Conservation (phyloP, 2,113 vertebrate genomes). For the Lutjanus erythropterus region DNA sequence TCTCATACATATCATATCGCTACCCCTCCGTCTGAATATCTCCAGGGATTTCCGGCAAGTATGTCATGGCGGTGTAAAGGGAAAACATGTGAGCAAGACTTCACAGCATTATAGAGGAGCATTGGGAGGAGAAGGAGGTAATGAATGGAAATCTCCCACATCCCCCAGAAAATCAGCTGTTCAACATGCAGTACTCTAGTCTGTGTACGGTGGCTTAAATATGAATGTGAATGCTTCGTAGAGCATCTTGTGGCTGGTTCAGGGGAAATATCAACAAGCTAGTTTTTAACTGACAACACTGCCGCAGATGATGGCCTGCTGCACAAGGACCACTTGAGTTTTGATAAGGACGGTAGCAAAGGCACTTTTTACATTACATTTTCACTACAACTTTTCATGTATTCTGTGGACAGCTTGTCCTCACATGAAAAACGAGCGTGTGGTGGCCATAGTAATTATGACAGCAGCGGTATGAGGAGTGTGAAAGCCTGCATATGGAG, state of each 20-base stretch:
- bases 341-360: conserved; percentile 25
- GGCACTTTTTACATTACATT: neutral
- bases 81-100: conserved; percentile 52
- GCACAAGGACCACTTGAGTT: conserved; percentile 31
- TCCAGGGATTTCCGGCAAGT: conserved; percentile 56
- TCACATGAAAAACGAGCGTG: too few relatives aligned
- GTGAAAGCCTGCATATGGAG: too few relatives aligned
- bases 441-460: too few relatives aligned
- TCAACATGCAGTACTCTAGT: conserved; percentile 39
- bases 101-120: conserved; percentile 41
- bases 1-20: conserved; percentile 77
- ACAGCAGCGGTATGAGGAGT: too few relatives aligned
- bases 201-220: conserved; percentile 7
- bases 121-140: conserved; percentile 31
- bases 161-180: conserved; percentile 54
- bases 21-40: conserved; percentile 54
- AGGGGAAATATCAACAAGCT: conserved; percentile 30
- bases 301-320: conserved; percentile 44
- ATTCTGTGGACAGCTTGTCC: too few relatives aligned
- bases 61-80: conserved; percentile 45
- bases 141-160: conserved; percentile 67
- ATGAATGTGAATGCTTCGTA: conserved; percentile 30
- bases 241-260: conserved; percentile 26
- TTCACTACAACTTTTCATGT: conserved; percentile 16
- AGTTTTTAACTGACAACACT: conserved; percentile 16